phyloP scores from a whole-genome alignment of 2,113 vertebrate species.

The Protobothrops flavoviridis region DNA sequence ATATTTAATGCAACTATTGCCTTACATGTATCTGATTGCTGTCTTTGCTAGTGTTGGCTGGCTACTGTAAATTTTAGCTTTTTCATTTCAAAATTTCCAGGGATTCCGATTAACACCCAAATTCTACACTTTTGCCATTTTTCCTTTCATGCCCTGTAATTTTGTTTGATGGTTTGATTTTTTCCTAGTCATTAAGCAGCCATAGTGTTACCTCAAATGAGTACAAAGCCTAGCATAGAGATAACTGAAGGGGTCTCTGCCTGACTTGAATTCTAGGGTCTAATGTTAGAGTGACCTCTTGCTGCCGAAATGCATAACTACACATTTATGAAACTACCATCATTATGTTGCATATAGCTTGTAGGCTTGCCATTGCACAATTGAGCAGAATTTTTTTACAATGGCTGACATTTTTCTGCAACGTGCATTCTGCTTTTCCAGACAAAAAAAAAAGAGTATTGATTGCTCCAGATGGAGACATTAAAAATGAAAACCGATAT shows the following conservation, averaged over 20 bases:
- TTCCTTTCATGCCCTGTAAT: neutral
- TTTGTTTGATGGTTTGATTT: neutral
- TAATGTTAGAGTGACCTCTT: constrained; percentile 1
- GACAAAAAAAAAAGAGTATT: neutral
- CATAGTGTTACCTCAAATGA: neutral
- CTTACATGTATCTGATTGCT: neutral
- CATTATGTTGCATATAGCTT: neutral
- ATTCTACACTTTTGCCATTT: neutral
- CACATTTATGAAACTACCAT: neutral
- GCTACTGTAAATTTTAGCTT: neutral
- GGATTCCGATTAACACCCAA: neutral
- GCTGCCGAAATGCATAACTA: neutral
- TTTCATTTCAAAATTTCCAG: neutral
- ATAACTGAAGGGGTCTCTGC: neutral
- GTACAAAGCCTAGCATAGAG: neutral
- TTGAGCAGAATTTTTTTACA: neutral
- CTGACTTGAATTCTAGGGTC: neutral
- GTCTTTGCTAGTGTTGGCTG: neutral
- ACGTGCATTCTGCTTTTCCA: neutral
- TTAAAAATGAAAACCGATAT: neutral
- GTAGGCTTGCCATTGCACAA: neutral
- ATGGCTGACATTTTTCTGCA: neutral
- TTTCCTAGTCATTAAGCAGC: neutral
- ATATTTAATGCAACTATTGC: neutral
- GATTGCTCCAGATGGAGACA: neutral